Base-by-base conservation (phyloP, 2,113 vertebrate genomes). In the Erythrolamprus reginae region DNA sequence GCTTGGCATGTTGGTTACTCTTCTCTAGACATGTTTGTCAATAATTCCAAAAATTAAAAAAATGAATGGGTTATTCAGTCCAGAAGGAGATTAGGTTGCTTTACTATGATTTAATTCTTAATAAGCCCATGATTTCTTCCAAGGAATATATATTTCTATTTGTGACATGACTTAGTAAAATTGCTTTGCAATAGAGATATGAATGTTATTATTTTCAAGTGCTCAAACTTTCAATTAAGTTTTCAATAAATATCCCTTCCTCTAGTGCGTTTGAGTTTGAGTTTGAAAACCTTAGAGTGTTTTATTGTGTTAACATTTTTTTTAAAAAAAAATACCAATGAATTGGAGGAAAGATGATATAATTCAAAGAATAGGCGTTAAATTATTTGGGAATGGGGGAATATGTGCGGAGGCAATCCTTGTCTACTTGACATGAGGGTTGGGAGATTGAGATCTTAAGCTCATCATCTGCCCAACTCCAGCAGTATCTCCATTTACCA, bases 141-240 rank as follows among this genome's bases (percentile, higher is more conserved):
- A 77, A 38, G 6, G 2, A 38, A 77, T 17, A n/a, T 5, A 38
- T 77, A 38, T 38, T 38, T 77, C n/a, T 77, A 38, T 77, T 70
- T 70, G 17, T 77, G 33, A 21, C 5, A 38, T 77, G 15, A 15
- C 70, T 91, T 48, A 88, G n/a, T 0, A 0, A 89, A 90, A 42
- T 93, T 61, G 86, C 82, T 95, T 94, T 89, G 52, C 82, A 94
- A 89, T 33, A 90, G 90, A 92, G 52, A 92, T 65, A 94, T 91
- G 91, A 90, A 92, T 42, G 87, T 95, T 65, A 1, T 33, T 82
- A 56, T 89, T 95, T 94, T 89, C 61, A 91, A 61, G 92, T 93
- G 42, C 89, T 95, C 42, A 51, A 42, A 89, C 55, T 70, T 52
- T 58, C 93, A 93, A 61, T 82, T 9, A 94, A 90, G 55, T 92